Percentiles rank a stretch among this genome's conserved stretches.
phyloP scores from a whole-genome alignment of 2,888 invertebrate genomes.

The Calephelis perditalis region DNA sequence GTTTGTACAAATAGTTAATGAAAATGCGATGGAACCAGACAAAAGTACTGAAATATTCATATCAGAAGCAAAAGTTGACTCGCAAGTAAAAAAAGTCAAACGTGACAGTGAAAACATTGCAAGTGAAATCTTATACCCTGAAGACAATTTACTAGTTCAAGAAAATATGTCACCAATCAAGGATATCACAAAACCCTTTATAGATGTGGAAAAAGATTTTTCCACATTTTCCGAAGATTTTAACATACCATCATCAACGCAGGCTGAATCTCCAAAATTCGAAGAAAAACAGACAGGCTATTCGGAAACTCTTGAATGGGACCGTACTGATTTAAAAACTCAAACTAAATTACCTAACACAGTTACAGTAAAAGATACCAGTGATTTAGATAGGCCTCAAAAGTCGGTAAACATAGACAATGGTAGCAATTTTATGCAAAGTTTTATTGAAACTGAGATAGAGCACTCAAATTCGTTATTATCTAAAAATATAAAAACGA shows the following conservation, averaged over 20 bases:
- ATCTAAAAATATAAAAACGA: neutral
- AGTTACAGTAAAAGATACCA: neutral
- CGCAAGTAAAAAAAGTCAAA: no score
- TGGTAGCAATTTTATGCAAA: slow-evolving; percentile 37
- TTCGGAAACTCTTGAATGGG: neutral
- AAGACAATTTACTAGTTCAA: neutral
- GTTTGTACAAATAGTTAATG: no score
- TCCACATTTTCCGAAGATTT: neutral
- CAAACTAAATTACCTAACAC: neutral
- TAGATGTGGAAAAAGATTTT: neutral
- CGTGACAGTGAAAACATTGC: no score
- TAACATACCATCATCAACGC: neutral
- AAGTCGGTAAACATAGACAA: neutral
- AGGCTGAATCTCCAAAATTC: neutral
- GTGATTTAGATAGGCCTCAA: neutral
- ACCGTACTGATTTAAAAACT: neutral
- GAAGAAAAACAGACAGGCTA: no score
- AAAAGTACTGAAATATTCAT: neutral
- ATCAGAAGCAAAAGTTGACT: no score
- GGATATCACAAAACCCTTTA: neutral
- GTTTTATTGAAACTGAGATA: slow-evolving; percentile 41
- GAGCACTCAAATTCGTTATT: slow-evolving; percentile 33
- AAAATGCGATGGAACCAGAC: neutral
- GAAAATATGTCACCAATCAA: neutral
- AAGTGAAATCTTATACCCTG: no score